Conservation (phyloP, 2,888 invertebrate genomes). For the Caenorhabditis uteleia region DNA sequence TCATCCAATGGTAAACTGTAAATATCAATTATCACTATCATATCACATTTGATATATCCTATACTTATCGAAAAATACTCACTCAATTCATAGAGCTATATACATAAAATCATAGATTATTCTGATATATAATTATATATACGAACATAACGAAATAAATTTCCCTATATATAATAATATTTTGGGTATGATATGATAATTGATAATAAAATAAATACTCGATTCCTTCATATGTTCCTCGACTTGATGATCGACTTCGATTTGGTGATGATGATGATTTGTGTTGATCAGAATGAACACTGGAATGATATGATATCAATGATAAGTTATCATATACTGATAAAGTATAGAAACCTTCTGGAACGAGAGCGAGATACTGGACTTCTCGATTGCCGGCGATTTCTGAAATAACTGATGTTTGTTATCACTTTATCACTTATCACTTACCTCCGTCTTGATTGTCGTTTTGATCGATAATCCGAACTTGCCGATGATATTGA, state of each 20-base stretch:
- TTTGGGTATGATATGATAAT: too few relatives aligned
- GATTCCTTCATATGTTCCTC: conserved; percentile 39
- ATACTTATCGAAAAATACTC: background rate
- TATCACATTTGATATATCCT: background rate
- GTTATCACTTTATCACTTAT: background rate
- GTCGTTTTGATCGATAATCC: background rate
- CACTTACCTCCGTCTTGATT: background rate
- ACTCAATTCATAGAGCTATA: background rate
- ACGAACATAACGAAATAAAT: conserved; percentile 3
- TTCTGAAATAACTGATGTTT: background rate
- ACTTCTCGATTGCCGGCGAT: background rate
- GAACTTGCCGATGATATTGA: conserved; percentile 7
- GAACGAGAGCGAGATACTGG: background rate
- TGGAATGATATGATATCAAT: too few relatives aligned
- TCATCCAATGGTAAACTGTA: background rate
- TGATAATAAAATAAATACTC: conserved; percentile 19
- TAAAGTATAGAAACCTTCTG: background rate
- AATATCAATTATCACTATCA: background rate
- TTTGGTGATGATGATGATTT: too few relatives aligned
- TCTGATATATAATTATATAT: background rate
- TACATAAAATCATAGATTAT: background rate
- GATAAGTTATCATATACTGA: background rate
- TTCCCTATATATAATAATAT: background rate
- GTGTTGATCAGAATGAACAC: too few relatives aligned
- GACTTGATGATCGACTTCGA: conserved; percentile 25